phyloP scores from a whole-genome alignment of 2,888 invertebrate species.

The Pyrgus malvae region DNA sequence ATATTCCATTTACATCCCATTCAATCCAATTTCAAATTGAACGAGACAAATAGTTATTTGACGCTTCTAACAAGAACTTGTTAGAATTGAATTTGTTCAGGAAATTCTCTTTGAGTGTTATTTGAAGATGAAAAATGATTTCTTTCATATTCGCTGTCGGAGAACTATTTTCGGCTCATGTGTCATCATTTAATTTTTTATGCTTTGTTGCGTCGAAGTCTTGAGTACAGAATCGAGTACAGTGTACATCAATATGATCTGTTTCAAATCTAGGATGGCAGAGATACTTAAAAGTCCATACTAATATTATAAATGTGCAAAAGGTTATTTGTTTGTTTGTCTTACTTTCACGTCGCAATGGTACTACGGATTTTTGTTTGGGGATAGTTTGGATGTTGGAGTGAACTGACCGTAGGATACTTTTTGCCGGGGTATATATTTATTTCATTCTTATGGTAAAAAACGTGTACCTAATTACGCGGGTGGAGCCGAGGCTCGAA shows the following conservation, averaged over 20 bases:
- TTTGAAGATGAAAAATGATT: constrained; percentile 38
- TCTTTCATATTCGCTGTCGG: constrained; percentile 33
- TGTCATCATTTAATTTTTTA: constrained; percentile 35
- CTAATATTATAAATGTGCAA: too few relatives aligned
- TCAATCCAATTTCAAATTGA: constrained; percentile 24
- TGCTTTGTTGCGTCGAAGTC: constrained; percentile 24
- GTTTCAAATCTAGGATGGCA: neutral
- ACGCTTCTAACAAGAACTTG: constrained; percentile 31
- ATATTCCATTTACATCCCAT: constrained; percentile 5
- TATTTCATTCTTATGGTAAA: too few relatives aligned
- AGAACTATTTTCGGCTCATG: constrained; percentile 34
- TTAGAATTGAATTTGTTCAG: constrained; percentile 34
- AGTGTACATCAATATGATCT: neutral
- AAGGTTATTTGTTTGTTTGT: too few relatives aligned
- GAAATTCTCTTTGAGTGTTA: constrained; percentile 33
- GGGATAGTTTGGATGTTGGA: too few relatives aligned
- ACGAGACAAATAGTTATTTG: constrained; percentile 29
- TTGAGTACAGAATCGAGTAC: neutral
- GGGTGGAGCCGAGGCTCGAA: too few relatives aligned
- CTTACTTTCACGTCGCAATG: too few relatives aligned
- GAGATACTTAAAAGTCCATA: too few relatives aligned
- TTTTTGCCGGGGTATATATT: too few relatives aligned
- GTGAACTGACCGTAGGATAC: too few relatives aligned
- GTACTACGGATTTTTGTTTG: too few relatives aligned
- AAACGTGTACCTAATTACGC: too few relatives aligned